These are phyloP conservation scores for Dynastes maya DNA, from an alignment of 2,888 invertebrate species.

Conservation along the genomic window DNA sequence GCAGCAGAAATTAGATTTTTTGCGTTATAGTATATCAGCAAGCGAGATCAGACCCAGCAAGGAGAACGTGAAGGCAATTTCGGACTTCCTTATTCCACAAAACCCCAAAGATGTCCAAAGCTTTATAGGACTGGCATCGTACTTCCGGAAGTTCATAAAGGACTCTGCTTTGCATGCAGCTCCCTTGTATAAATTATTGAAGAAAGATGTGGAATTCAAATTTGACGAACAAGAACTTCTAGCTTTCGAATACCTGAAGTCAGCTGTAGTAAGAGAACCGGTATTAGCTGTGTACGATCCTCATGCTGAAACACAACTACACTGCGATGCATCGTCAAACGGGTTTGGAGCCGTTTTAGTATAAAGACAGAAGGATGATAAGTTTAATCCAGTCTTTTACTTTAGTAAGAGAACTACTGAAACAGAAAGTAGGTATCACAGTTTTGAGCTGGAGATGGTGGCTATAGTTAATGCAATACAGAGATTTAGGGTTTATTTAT, in stretches of 20 bases:
- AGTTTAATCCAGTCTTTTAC: background rate
- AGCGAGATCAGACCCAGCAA: too few species aligned
- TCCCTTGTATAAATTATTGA: too few species aligned
- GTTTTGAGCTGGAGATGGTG: background rate
- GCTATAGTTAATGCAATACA: background rate
- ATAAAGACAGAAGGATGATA: background rate
- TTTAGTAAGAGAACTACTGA: slow-evolving; percentile 46
- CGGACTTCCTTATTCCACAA: too few species aligned
- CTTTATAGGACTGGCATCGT: too few species aligned
- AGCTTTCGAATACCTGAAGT: background rate
- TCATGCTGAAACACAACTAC: background rate
- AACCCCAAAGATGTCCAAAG: too few species aligned
- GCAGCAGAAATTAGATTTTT: too few species aligned
- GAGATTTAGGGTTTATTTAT: background rate
- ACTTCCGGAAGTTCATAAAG: too few species aligned
- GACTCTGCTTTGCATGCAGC: too few species aligned
- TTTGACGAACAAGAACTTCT: background rate
- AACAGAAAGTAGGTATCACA: background rate
- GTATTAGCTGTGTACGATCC: background rate
- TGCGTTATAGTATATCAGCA: too few species aligned
- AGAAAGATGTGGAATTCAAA: background rate
- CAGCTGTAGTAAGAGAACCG: background rate
- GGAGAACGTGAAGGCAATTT: too few species aligned
- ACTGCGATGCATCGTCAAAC: background rate
- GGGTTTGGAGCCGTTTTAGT: background rate